A percentile compares a stretch with the other conserved stretches of the same genome.
These are phyloP conservation scores for Tenthredo mesomela DNA, from an alignment of 2,888 invertebrate genomes.

Conservation along the genomic window DNA sequence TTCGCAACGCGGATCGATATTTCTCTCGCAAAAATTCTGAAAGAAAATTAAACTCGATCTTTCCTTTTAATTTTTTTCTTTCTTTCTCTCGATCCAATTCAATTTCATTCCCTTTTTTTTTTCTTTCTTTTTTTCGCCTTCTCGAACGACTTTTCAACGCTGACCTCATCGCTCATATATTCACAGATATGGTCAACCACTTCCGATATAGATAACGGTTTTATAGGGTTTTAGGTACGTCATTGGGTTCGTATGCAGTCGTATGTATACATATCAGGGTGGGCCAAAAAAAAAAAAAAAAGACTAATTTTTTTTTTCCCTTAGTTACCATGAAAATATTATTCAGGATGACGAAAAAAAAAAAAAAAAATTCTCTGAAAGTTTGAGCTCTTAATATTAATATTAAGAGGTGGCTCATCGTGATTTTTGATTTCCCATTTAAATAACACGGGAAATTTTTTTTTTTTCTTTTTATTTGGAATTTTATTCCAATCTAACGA, in stretches of 20 bases:
- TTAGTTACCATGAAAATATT: too few relatives aligned
- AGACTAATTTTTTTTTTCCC: too few relatives aligned
- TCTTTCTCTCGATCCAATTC: not conserved
- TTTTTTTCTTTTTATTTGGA: too few relatives aligned
- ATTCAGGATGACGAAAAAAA: too few relatives aligned
- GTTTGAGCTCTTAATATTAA: too few relatives aligned
- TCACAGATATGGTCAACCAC: not conserved
- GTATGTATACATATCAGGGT: too few relatives aligned
- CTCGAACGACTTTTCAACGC: not conserved
- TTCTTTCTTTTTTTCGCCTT: not conserved
- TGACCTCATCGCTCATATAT: not conserved
- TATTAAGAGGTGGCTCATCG: too few relatives aligned
- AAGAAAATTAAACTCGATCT: not conserved
- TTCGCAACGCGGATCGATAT: slow-evolving; percentile 6
- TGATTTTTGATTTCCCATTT: too few relatives aligned
- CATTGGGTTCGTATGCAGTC: not conserved
- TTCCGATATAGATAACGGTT: not conserved
- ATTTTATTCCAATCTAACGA: too few relatives aligned
- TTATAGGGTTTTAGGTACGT: not conserved
- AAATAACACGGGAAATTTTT: too few relatives aligned
- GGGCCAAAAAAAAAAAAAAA: too few relatives aligned
- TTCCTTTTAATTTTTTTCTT: not conserved
- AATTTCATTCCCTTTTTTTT: not conserved
- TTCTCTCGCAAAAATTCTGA: not conserved
- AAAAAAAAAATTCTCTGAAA: too few relatives aligned